These are phyloP conservation scores for Euglossa dilemma DNA, from an alignment of 1,140 invertebrate genomes.

Conservation along the genomic window DNA sequence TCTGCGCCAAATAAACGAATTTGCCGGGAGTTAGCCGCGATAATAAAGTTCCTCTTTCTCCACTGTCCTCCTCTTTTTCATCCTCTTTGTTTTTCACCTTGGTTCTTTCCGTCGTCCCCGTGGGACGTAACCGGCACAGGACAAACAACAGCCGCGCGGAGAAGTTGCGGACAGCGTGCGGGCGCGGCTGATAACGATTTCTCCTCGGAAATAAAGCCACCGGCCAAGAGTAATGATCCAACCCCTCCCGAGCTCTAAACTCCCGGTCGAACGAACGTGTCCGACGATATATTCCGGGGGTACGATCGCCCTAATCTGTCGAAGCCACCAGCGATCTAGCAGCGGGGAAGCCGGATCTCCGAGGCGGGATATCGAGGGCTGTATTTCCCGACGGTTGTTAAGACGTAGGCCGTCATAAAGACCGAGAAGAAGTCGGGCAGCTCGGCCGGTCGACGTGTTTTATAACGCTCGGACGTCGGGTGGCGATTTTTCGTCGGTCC, in stretches of 20 bases:
- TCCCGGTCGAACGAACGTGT: slow-evolving; percentile 7
- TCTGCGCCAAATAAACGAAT: slow-evolving; percentile 67
- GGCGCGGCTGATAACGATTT: slow-evolving; percentile 56
- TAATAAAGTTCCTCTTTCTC: slow-evolving; percentile 52
- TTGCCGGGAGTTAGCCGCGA: slow-evolving; percentile 57
- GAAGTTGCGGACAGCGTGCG: slow-evolving; percentile 51
- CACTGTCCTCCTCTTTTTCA: slow-evolving; percentile 22
- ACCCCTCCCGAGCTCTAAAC: slow-evolving; percentile 21
- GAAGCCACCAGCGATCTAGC: neutral
- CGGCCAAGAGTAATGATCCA: neutral
- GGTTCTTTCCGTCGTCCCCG: neutral
- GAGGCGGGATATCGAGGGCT: neutral
- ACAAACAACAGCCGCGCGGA: slow-evolving; percentile 49
- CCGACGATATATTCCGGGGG: slow-evolving; percentile 1
- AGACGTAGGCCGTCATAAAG: neutral
- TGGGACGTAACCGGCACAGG: slow-evolving; percentile 8
- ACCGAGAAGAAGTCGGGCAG: neutral
- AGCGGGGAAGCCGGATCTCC: neutral
- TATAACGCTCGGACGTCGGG: neutral
- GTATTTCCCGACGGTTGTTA: neutral
- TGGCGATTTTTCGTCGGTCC: neutral
- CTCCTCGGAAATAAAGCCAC: slow-evolving; percentile 47
- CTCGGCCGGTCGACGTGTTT: neutral
- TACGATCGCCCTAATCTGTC: slow-evolving; percentile 24
- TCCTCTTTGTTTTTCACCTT: neutral